Evolutionary conservation across 2,797 vertebrate genomes (phyloP).

Genomic region (Yasuhikotakia modesta): DNA sequence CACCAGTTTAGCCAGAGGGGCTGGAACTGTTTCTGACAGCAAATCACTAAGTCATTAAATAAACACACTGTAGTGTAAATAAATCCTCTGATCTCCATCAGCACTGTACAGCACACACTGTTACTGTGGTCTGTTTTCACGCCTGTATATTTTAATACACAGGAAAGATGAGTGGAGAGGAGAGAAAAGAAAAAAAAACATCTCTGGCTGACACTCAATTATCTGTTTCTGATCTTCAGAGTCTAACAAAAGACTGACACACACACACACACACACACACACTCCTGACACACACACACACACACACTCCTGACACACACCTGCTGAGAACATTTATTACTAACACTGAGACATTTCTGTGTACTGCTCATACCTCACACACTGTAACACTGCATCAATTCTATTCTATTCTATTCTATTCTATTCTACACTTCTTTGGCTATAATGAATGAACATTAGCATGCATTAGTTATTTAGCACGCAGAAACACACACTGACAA

Average conservation of each 20-base stretch:
- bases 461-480: neutral
- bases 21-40: slow-evolving; percentile 1
- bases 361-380: neutral
- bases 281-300: slow-evolving; percentile 1
- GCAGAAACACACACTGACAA: neutral
- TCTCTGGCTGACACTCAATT: neutral
- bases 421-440: neutral
- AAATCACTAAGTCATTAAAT: slow-evolving; percentile 13
- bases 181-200: slow-evolving; percentile 54
- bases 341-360: neutral
- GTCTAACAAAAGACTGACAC: slow-evolving; percentile 9
- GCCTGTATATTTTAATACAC: neutral
- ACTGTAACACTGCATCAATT: neutral
- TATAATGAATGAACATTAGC: neutral
- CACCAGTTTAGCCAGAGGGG: slow-evolving; percentile 4
- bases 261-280: too few species aligned
- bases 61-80: slow-evolving; percentile 4
- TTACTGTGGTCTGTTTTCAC: neutral
- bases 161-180: neutral
- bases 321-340: neutral
- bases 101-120: too few species aligned
- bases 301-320: neutral
- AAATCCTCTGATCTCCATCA: neutral
- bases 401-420: neutral
- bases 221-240: slow-evolving; percentile 13